These are phyloP conservation scores for Rhinolophus ferrumequinum DNA, from an alignment of 2,113 vertebrate genomes.

Conservation along the genomic window DNA sequence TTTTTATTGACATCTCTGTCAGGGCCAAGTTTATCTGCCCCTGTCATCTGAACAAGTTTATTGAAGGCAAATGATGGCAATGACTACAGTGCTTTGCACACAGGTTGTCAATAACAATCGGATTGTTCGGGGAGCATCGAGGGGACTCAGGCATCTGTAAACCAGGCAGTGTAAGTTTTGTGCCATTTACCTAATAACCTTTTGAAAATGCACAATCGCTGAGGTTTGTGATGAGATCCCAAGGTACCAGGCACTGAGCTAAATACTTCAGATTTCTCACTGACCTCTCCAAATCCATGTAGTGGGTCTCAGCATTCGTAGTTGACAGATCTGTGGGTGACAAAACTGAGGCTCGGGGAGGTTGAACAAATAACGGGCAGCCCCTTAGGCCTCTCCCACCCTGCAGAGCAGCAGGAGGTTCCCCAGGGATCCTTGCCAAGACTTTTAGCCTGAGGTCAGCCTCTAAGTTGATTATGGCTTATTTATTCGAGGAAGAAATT, in stretches of 20 bases:
- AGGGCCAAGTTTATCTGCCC: not conserved
- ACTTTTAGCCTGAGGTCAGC: not conserved
- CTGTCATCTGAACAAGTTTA: not conserved
- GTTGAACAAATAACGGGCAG: not conserved
- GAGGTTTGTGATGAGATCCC: not conserved
- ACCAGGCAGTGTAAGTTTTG: not conserved
- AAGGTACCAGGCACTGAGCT: not conserved
- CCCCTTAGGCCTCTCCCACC: not conserved
- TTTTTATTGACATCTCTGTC: slow-evolving; percentile 28
- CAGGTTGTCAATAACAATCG: not conserved
- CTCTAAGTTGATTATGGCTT: slow-evolving; percentile 11
- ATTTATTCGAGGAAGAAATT: slow-evolving; percentile 5
- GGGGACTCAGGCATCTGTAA: not conserved
- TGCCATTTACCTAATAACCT: not conserved
- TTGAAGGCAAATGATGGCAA: not conserved
- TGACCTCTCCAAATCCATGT: not conserved
- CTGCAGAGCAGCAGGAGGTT: not conserved
- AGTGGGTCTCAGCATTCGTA: not conserved
- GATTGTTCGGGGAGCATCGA: not conserved
- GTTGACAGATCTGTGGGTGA: not conserved
- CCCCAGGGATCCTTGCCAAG: not conserved
- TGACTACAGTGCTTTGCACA: not conserved
- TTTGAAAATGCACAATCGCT: not conserved
- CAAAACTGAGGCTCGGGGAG: not conserved
- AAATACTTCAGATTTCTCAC: not conserved